These are phyloP conservation scores for Aegypius monachus DNA, from an alignment of 2,113 vertebrate genomes.

Conservation along the genomic window DNA sequence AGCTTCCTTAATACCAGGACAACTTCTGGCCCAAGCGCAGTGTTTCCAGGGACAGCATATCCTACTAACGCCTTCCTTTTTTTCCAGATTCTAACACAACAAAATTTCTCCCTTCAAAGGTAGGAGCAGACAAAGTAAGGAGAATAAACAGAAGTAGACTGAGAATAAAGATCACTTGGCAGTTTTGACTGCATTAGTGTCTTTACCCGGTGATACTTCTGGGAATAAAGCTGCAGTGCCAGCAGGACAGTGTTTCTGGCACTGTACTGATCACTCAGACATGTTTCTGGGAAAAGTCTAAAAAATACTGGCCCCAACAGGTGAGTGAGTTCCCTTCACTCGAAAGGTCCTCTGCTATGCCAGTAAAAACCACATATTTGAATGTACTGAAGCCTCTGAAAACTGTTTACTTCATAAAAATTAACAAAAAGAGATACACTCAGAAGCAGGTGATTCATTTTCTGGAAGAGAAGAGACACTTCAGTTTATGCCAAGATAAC, in stretches of 20 bases:
- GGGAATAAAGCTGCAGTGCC: not conserved
- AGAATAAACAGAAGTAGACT: not conserved
- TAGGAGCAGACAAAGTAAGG: not conserved
- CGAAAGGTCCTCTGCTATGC: not conserved
- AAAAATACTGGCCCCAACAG: not conserved
- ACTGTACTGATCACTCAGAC: constrained; percentile 19
- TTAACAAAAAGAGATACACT: not conserved
- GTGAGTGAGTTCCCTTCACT: not conserved
- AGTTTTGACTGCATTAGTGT: not conserved
- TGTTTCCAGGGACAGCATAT: not conserved
- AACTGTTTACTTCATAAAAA: constrained; percentile 24
- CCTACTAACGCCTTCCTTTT: not conserved
- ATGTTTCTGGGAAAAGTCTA: constrained; percentile 6
- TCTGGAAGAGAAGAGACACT: not conserved
- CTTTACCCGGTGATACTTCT: not conserved
- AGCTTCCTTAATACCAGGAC: not conserved
- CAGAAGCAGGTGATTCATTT: constrained; percentile 7
- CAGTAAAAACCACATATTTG: constrained; percentile 17
- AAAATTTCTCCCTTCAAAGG: not conserved
- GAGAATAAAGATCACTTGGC: not conserved
- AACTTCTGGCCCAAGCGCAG: not conserved
- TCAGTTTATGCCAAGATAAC: not conserved
- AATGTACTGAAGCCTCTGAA: not conserved
- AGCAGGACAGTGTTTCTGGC: constrained; percentile 16
- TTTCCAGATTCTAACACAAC: not conserved